Conservation (phyloP, 2,888 invertebrate species). For the Girardia tigrina region DNA sequence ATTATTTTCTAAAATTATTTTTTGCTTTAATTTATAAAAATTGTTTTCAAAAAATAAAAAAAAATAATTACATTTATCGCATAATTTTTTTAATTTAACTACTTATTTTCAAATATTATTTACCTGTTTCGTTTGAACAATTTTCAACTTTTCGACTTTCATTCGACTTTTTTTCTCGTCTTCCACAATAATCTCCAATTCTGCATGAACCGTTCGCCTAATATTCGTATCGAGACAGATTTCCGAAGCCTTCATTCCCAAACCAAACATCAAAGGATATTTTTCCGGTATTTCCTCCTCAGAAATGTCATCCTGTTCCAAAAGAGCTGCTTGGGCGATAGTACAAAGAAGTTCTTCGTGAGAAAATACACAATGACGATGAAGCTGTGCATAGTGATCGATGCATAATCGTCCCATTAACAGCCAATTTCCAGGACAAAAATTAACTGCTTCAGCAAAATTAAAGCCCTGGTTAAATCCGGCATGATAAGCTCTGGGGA, state of each 20-base stretch:
- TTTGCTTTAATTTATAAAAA: no score
- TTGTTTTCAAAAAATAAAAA: no score
- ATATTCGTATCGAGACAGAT: constrained; percentile 29
- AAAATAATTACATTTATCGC: no score
- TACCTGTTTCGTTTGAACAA: background rate
- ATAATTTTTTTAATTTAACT: no score
- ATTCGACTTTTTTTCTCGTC: constrained; percentile 23
- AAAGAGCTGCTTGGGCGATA: constrained; percentile 62
- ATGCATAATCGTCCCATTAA: constrained; percentile 85
- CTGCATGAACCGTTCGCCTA: constrained; percentile 27
- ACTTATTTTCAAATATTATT: background rate
- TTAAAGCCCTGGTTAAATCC: constrained; percentile 99
- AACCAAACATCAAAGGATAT: background rate
- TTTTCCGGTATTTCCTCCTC: constrained; percentile 21
- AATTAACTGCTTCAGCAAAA: constrained; percentile 98
- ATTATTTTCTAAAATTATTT: no score
- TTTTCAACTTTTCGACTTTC: background rate
- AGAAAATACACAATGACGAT: constrained; percentile 90
- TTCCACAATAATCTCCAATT: constrained; percentile 6
- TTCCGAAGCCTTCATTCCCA: background rate
- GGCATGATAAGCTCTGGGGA: constrained; percentile 95
- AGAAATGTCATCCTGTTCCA: background rate
- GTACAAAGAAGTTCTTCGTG: constrained; percentile 97
- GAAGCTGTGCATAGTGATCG: constrained; percentile 74
- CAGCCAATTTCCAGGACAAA: constrained; percentile 95